A percentile compares a stretch with the other conserved stretches of the same genome.
phyloP scores from a whole-genome alignment of 2,888 invertebrate species.

The Plemyria rubiginata region DNA sequence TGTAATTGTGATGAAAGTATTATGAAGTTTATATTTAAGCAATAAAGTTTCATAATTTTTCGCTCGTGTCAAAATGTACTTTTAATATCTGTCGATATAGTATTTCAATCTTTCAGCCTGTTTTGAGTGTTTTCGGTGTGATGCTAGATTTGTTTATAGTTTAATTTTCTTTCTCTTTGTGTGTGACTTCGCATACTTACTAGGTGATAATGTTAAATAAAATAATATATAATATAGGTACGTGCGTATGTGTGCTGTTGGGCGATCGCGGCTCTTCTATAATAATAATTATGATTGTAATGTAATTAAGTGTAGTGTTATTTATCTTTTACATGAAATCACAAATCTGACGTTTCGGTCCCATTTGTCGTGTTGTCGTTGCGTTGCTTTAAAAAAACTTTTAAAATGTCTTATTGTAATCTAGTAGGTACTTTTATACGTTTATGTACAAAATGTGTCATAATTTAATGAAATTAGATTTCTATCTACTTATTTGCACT shows the following conservation, averaged over 20 bases:
- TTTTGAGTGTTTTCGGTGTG: constrained; percentile 58
- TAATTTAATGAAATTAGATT: constrained; percentile 26
- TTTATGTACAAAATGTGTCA: constrained; percentile 33
- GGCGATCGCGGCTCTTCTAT: constrained; percentile 73
- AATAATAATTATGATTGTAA: constrained; percentile 56
- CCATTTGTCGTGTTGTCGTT: constrained; percentile 58
- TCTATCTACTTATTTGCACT: constrained; percentile 23
- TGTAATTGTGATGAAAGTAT: constrained; percentile 78
- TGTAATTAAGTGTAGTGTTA: constrained; percentile 80
- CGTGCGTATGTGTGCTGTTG: constrained; percentile 59
- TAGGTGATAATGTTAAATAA: constrained; percentile 51
- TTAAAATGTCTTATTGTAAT: constrained; percentile 10
- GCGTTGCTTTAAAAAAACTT: constrained; percentile 33
- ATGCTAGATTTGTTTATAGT: constrained; percentile 43
- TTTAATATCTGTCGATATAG: constrained; percentile 24
- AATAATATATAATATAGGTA: constrained; percentile 49
- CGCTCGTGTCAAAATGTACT: constrained; percentile 40
- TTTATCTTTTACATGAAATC: constrained; percentile 78
- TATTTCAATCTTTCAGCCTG: constrained; percentile 49
- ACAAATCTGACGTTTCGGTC: constrained; percentile 69
- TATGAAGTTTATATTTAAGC: constrained; percentile 75
- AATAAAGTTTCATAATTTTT: constrained; percentile 66
- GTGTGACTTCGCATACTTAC: constrained; percentile 59
- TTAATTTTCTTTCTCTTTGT: constrained; percentile 46
- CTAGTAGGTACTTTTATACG: constrained; percentile 34